phyloP scores from a whole-genome alignment of 92 coral and sea anemone genomes.

The Actinostola sp. region DNA sequence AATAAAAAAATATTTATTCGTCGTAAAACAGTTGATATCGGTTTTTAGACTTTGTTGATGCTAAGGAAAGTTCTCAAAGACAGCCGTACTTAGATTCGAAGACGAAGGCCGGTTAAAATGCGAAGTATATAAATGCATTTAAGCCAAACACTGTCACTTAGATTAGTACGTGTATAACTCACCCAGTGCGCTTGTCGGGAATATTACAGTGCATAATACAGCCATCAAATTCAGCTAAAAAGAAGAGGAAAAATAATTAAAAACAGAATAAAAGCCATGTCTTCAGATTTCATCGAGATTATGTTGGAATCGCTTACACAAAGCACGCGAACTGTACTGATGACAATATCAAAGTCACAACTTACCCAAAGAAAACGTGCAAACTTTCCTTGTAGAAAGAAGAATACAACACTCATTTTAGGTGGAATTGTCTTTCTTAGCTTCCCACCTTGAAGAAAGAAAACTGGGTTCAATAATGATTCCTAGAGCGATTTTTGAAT shows the following conservation, averaged over 20 bases:
- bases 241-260: neutral
- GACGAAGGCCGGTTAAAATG: too few relatives aligned
- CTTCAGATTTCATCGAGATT: neutral
- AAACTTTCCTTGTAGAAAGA: neutral
- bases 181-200: neutral
- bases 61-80: too few relatives aligned
- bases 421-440: neutral
- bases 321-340: neutral
- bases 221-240: slow-evolving; percentile 7
- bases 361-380: neutral
- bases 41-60: too few relatives aligned
- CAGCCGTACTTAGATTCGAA: too few relatives aligned
- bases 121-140: too few relatives aligned
- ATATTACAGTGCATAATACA: neutral
- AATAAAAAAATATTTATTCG: too few relatives aligned
- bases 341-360: neutral
- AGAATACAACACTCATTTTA: too few relatives aligned
- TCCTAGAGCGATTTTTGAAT: neutral
- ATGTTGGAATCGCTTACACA: neutral
- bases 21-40: too few relatives aligned
- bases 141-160: neutral
- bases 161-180: neutral
- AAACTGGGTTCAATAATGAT: neutral
- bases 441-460: neutral
- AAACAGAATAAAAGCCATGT: neutral